These are phyloP conservation scores for Listronotus bonariensis DNA, from an alignment of 1,140 invertebrate genomes.

Conservation along the genomic window DNA sequence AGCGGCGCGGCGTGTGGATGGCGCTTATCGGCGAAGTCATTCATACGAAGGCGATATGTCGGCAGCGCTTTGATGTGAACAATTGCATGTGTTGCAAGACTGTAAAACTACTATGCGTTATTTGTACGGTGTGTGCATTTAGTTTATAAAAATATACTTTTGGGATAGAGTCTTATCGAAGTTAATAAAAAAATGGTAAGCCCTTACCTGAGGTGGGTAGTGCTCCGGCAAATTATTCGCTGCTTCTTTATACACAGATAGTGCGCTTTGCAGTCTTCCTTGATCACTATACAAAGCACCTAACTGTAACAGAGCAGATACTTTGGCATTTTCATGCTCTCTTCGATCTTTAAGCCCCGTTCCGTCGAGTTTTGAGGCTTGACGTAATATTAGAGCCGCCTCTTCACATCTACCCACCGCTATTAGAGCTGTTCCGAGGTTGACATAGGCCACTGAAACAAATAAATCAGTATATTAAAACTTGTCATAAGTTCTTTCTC, in stretches of 20 bases:
- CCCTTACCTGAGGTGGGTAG: slow-evolving; percentile 77
- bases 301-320: slow-evolving; percentile 89
- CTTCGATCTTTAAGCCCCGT: slow-evolving; percentile 85
- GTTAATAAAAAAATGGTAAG: neutral
- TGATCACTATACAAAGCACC: slow-evolving; percentile 89
- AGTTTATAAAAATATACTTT: no score
- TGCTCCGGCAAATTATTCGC: slow-evolving; percentile 78
- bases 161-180: no score
- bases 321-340: slow-evolving; percentile 86
- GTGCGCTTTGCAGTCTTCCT: slow-evolving; percentile 79
- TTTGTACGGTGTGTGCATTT: no score
- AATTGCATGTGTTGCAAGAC: no score
- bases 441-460: slow-evolving; percentile 91
- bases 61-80: no score
- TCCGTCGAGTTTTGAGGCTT: slow-evolving; percentile 83
- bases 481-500: neutral
- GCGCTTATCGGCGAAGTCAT: no score
- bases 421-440: slow-evolving; percentile 86
- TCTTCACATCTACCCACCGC: slow-evolving; percentile 80
- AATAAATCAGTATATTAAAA: slow-evolving; percentile 22
- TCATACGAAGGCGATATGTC: no score
- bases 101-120: no score
- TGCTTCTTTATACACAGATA: slow-evolving; percentile 88
- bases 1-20: no score
- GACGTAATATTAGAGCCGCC: slow-evolving; percentile 79